Conservation (phyloP, 2,797 vertebrate genomes). For the Siniperca obscura region DNA sequence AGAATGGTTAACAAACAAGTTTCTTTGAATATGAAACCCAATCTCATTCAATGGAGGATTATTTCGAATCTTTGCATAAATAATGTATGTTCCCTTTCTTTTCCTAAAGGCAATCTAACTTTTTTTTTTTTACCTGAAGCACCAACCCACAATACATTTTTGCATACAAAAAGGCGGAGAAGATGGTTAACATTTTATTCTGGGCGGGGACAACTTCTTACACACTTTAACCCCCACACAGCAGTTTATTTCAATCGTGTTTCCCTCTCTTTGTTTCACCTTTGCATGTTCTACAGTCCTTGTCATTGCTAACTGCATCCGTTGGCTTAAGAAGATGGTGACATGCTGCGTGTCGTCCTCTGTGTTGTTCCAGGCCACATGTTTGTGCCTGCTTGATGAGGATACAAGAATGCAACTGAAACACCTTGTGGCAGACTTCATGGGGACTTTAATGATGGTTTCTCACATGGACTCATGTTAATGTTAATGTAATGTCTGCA, state of each 20-base stretch:
- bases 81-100: neutral
- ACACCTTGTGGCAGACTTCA: conserved; percentile 26
- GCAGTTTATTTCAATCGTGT: neutral
- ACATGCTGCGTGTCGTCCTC: neutral
- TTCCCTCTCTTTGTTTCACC: neutral
- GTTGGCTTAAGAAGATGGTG: neutral
- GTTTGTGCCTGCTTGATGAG: conserved; percentile 29
- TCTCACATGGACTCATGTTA: conserved; percentile 6
- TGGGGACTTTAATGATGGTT: conserved; percentile 34
- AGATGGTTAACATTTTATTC: neutral
- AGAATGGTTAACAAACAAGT: conserved; percentile 46
- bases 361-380: conserved; percentile 14
- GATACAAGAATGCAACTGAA: conserved; percentile 51
- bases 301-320: neutral
- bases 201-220: neutral
- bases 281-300: neutral
- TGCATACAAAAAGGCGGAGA: neutral
- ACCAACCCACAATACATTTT: neutral
- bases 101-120: neutral
- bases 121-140: conserved; percentile 13
- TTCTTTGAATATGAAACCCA: conserved; percentile 30
- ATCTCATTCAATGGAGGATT: neutral
- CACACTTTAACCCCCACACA: neutral
- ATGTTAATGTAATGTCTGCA: neutral
- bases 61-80: neutral